Evolutionary conservation across 2,888 invertebrate species (phyloP), one percentile per base, ranked within the genome.

Genomic region (Ophion obscuratus): DNA sequence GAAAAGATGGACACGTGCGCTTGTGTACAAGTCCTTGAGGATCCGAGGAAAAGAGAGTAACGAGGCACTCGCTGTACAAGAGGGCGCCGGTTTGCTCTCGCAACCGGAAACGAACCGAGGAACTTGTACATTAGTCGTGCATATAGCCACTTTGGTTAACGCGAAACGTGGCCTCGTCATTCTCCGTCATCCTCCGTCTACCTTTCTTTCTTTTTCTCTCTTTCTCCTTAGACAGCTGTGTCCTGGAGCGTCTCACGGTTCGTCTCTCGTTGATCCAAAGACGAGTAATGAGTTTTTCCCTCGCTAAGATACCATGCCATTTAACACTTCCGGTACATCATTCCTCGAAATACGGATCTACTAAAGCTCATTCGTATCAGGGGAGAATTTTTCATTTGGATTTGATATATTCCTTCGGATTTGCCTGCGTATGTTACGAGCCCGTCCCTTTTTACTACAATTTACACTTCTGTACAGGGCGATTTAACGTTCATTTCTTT

Each of bases 71-170:
- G 74, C 76, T 47, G 53, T 64, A 77, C 68, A 74, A 77, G 81
- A 81, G 57, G 76, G 57, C 68, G 77, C 59, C 59, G 59, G 83
- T 86, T 81, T 73, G 86, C 83, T 83, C 74, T 77, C 80, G 74
- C 74, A 77, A 81, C 81, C 73, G 80, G 83, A 83, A 83, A 83
- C 86, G 73, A 14, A 14, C 59, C 64, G 77, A 83, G 83, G 64
- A 81, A 78, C 83, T 83, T 77, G 80, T 73, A 74, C 77, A 83
- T 83, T 81, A 83, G 75, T 73, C 73, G 77, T 53, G 14, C 53
- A 77, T 83, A 85, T 68, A 83, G 76, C 76, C 68, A 81, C 85
- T 80, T 81, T 59, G 73, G 77, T 83, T 83, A 81, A 81, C 82
- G 53, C 36, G 64, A 85, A 80, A 73, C 77, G 76, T 64, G 67